These are phyloP conservation scores for Porites australiensis DNA, from an alignment of 64 coral and sea anemone species.

Conservation along the genomic window DNA sequence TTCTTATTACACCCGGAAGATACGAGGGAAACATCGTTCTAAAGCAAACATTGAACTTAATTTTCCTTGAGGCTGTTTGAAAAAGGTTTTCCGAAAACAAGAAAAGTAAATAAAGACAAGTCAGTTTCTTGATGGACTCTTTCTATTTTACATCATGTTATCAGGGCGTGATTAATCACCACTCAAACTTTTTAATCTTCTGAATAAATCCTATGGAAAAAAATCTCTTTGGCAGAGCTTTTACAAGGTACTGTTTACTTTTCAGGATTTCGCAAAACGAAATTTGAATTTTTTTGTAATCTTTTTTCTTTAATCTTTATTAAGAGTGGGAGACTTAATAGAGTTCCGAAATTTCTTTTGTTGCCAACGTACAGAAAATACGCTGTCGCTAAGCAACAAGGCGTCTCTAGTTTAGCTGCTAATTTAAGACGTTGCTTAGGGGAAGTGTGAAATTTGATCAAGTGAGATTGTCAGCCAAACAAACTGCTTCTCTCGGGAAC, in stretches of 20 bases:
- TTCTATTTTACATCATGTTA: no score
- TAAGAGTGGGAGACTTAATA: neutral
- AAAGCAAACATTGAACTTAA: neutral
- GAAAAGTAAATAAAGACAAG: constrained; percentile 10
- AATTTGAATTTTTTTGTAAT: no score
- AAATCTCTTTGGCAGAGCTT: no score
- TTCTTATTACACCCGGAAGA: neutral
- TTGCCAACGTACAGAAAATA: neutral
- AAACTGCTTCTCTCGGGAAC: neutral
- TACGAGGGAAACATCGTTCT: neutral
- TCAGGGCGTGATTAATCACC: no score
- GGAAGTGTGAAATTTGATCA: constrained; percentile 52
- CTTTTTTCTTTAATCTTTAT: no score
- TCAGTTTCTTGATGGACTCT: constrained; percentile 7
- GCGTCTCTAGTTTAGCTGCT: neutral
- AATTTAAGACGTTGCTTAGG: constrained; percentile 25
- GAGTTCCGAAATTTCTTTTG: constrained; percentile 40
- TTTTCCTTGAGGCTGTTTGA: constrained; percentile 2
- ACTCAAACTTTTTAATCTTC: no score
- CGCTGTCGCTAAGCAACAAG: constrained; percentile 24
- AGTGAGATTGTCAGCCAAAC: neutral
- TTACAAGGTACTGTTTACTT: no score
- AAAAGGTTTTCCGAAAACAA: constrained; percentile 10
- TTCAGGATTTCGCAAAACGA: no score
- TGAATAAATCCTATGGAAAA: no score